Conservation (phyloP, 2,113 vertebrate genomes). For the Hucho hucho region DNA sequence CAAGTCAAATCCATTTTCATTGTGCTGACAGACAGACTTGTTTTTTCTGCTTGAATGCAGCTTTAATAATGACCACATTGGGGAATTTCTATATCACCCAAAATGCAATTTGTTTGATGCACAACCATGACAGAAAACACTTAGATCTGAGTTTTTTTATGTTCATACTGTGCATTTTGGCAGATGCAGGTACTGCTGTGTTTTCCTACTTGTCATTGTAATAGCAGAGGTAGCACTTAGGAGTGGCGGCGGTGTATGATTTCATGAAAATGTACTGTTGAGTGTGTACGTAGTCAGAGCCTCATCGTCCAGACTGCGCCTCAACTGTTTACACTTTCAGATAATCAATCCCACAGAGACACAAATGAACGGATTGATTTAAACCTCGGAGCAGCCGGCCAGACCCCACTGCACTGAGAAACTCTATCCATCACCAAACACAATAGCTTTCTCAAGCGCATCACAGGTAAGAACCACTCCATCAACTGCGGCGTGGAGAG, state of each 20-base stretch:
- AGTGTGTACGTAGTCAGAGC: conserved; percentile 9
- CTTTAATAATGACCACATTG: no score
- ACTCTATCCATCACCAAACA: conserved; percentile 65
- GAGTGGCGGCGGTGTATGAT: conserved; percentile 22
- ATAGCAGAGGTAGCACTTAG: conserved; percentile 5
- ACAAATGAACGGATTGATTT: conserved; percentile 71
- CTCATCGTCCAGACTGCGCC: conserved; percentile 8
- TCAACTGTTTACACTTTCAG: conserved; percentile 59
- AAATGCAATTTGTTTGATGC: no score
- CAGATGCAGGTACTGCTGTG: no score
- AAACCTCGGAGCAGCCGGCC: conserved; percentile 47
- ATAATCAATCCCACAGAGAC: conserved; percentile 65
- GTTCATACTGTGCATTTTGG: no score
- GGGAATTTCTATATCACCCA: no score
- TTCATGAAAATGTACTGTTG: conserved; percentile 48
- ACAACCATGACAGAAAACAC: no score
- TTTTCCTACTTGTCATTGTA: background rate
- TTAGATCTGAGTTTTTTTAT: no score
- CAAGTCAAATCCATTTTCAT: no score
- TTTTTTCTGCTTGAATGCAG: no score
- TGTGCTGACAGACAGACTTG: no score
- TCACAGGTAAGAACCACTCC: conserved; percentile 59
- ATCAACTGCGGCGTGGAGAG: conserved; percentile 46
- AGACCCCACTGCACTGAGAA: conserved; percentile 53
- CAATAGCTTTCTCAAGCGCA: conserved; percentile 65